Percentiles rank a stretch among this genome's conserved stretches.
Conservation (phyloP, 2,888 invertebrate species). For the Notodonta ziczac region DNA sequence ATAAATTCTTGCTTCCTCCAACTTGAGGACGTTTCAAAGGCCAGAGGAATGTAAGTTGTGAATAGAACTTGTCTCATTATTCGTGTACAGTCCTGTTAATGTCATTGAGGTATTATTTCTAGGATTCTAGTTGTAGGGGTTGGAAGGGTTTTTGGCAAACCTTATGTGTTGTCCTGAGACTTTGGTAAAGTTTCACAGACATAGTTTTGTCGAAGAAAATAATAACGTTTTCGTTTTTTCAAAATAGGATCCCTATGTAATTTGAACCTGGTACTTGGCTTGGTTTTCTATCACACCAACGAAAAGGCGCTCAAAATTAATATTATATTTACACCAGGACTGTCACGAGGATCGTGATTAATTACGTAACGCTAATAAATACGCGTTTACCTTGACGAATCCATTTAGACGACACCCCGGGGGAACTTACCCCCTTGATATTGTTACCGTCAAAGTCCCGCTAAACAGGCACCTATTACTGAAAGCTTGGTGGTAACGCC, state of each 20-base stretch:
- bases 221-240: too few species aligned
- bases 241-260: too few species aligned
- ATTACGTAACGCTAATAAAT: slow-evolving; percentile 23
- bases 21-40: background rate
- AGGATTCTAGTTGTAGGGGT: too few species aligned
- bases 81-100: background rate
- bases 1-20: background rate
- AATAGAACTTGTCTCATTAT: slow-evolving; percentile 1
- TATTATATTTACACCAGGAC: slow-evolving; percentile 4
- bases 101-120: background rate
- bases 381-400: slow-evolving; percentile 19
- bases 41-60: background rate
- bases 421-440: background rate
- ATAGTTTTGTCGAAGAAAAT: too few species aligned
- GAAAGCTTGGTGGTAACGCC: background rate
- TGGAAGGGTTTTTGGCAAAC: too few species aligned
- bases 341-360: slow-evolving; percentile 20
- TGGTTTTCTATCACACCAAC: background rate
- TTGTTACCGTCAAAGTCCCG: background rate
- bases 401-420: background rate
- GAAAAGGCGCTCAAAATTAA: background rate
- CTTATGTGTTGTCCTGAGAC: too few species aligned
- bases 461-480: background rate
- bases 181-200: too few species aligned
- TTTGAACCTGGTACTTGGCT: too few species aligned